Percentiles rank a stretch among this genome's conserved stretches.
phyloP scores from a whole-genome alignment of 2,797 vertebrate species.

The Brachyrhaphis roseni region DNA sequence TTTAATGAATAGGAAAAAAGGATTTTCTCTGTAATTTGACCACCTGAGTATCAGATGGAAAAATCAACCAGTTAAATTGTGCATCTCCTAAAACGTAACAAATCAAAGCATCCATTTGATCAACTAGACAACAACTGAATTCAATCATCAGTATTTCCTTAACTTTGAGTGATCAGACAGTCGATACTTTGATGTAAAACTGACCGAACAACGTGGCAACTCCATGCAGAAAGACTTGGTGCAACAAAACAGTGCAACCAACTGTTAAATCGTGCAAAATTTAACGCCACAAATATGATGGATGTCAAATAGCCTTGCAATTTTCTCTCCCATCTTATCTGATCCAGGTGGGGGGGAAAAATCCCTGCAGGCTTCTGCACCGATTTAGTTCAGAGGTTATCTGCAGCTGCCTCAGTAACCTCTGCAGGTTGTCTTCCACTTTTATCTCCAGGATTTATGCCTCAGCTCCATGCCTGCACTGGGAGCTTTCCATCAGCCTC shows the following conservation, averaged over 20 bases:
- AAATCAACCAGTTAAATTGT: background rate
- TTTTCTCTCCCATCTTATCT: constrained; percentile 1
- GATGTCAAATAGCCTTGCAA: background rate
- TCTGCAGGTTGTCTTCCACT: constrained; percentile 21
- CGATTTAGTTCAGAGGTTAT: constrained; percentile 37
- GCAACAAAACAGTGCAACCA: background rate
- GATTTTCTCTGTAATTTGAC: background rate
- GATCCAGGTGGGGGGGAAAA: background rate
- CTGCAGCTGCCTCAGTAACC: constrained; percentile 24
- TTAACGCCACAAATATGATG: background rate
- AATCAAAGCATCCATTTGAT: background rate
- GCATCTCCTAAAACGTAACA: background rate
- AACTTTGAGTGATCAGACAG: background rate
- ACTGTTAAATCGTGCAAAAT: background rate
- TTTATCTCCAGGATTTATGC: constrained; percentile 41
- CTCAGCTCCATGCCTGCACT: constrained; percentile 18
- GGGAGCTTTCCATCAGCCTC: constrained; percentile 11
- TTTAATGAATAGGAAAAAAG: background rate
- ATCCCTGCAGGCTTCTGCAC: background rate
- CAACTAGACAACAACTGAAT: background rate
- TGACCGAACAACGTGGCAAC: background rate
- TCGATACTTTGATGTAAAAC: background rate
- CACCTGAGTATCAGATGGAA: background rate
- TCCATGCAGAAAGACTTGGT: background rate
- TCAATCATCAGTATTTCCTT: background rate